A percentile compares a stretch with the other conserved stretches of the same genome.
These are phyloP conservation scores for Hesperophylax magnus DNA, from an alignment of 1,140 invertebrate species.

Conservation along the genomic window DNA sequence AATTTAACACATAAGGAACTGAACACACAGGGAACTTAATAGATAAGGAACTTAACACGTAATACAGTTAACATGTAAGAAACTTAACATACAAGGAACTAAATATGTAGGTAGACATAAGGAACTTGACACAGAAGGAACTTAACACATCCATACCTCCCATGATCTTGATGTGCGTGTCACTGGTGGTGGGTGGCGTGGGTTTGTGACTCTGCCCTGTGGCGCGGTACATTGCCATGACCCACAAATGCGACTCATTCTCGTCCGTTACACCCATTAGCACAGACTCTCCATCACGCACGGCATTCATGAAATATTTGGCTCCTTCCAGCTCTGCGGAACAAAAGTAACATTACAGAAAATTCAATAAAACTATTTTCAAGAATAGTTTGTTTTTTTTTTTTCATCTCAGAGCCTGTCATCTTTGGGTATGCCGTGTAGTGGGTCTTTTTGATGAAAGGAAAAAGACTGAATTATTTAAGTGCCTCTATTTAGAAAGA, in stretches of 20 bases:
- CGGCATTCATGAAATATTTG: constrained; percentile 97
- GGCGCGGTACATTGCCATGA: constrained; percentile 98
- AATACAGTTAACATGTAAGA: no score
- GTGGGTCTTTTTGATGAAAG: no score
- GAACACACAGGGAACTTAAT: no score
- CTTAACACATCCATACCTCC: constrained; percentile 61
- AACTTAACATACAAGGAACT: no score
- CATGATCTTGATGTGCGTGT: constrained; percentile 72
- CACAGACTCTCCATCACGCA: constrained; percentile 97
- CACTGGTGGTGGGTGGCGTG: constrained; percentile 90
- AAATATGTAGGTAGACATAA: not conserved
- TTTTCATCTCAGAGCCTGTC: no score
- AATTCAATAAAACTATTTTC: no score
- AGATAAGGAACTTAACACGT: no score
- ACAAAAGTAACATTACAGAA: not conserved
- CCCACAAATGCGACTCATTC: constrained; percentile 98
- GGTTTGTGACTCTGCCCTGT: constrained; percentile 99
- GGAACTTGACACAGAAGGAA: not conserved
- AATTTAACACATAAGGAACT: no score
- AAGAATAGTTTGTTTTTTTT: no score
- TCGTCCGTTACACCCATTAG: constrained; percentile 98
- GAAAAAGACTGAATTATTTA: no score
- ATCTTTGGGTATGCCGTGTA: no score
- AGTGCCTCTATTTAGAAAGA: no score
- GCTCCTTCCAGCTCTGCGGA: constrained; percentile 85